phyloP scores from a whole-genome alignment of 2,888 invertebrate species.

The Plebejus anna region DNA sequence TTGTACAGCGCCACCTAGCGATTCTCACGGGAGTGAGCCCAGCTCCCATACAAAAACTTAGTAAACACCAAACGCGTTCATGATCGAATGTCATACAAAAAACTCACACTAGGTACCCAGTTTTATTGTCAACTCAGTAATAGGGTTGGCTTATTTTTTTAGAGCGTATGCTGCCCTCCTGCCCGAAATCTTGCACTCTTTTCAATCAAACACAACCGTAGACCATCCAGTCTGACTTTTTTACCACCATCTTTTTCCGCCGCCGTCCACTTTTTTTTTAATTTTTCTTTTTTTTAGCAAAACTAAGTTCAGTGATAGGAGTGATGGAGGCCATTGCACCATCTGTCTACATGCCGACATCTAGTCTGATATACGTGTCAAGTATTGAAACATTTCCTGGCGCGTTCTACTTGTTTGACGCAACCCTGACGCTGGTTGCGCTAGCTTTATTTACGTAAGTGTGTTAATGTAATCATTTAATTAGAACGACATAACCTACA shows the following conservation, averaged over 20 bases:
- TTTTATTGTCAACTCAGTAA: not conserved
- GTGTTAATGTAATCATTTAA: slow-evolving; percentile 5
- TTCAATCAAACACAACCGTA: no score
- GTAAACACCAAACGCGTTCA: no score
- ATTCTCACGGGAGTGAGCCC: no score
- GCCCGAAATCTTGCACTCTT: no score
- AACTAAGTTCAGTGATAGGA: slow-evolving; percentile 76
- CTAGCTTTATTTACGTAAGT: slow-evolving; percentile 69
- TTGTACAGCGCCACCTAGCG: no score
- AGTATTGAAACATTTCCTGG: slow-evolving; percentile 75
- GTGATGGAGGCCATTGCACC: slow-evolving; percentile 79
- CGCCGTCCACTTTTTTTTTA: not conserved
- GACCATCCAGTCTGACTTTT: not conserved
- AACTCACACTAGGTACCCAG: no score
- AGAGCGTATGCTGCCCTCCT: no score
- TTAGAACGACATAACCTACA: not conserved
- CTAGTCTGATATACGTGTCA: slow-evolving; percentile 74
- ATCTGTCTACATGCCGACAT: slow-evolving; percentile 76
- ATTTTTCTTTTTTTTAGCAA: slow-evolving; percentile 53
- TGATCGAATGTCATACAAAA: no score
- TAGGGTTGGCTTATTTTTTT: not conserved
- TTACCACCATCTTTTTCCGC: no score
- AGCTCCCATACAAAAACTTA: no score
- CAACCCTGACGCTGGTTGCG: slow-evolving; percentile 65
- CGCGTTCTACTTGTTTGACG: slow-evolving; percentile 78